Base-by-base conservation (phyloP, 2,113 vertebrate genomes). In the Platichthys flesus region DNA sequence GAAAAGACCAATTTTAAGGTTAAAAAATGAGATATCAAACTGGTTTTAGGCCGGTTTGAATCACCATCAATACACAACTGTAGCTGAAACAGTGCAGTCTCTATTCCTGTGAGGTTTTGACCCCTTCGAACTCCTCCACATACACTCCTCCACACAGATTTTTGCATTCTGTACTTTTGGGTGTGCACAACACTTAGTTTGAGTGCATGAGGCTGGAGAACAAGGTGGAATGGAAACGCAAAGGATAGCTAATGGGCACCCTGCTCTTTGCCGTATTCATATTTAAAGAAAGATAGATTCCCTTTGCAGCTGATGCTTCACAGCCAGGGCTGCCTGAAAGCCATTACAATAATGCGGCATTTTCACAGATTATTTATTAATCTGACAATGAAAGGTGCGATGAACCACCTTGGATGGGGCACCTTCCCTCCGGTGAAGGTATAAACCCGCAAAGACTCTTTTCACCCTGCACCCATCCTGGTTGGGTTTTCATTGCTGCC, bases 301-400 rank as follows among this genome's bases (percentile, higher is more conserved):
- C 78, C 82, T 73, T 57, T 76, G 73, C 80, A 78, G 82, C 70
- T 65, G 60, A 66, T 21, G 68, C 62, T 59, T 89, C 84, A 75
- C 81, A 81, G 67, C 74, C 75, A 49, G 0, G 79, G 81, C 76
- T 66, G 84, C 85, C 90, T 89, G 87, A 93, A 92, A 94, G 91
- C 92, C 92, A 92, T 91, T 93, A 87, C 91, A 91, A 91, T 93
- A 90, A 91, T 73, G 83, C 75, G 62, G 79, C 92, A 94, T 92
- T 93, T 91, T 89, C 87, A 81, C 81, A 83, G 90, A 94, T 94
- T 87, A 95, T 91, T 95, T 95, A 95, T 95, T 95, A 86, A 95
- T 94, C 82, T 56, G 45, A 82, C 82, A 71, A 77, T 51, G 86
- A 67, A 77, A 95, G 81, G 89, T 91, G 93, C 84, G 86, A 93